These are phyloP conservation scores for Tinea semifulvella DNA, from an alignment of 2,888 invertebrate genomes.

Conservation along the genomic window DNA sequence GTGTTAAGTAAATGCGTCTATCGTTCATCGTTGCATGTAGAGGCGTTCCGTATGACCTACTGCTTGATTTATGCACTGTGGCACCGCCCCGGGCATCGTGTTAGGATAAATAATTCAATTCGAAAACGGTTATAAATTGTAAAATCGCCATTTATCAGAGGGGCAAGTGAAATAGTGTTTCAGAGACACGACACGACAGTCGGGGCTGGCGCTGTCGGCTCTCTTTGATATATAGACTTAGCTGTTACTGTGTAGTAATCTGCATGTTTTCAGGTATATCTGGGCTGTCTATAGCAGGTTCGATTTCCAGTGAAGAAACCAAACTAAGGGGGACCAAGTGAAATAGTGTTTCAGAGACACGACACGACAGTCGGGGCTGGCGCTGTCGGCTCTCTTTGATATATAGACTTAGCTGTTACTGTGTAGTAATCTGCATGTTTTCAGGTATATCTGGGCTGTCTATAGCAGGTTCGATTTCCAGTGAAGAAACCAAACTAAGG, in stretches of 20 bases:
- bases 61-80: too few relatives aligned
- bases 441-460: too few relatives aligned
- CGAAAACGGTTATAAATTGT: conserved; percentile 36
- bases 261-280: too few relatives aligned
- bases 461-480: too few relatives aligned
- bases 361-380: neutral
- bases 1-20: too few relatives aligned
- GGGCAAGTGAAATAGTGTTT: conserved; percentile 15
- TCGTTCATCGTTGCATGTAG: neutral
- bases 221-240: neutral
- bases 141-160: conserved; percentile 29
- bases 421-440: too few relatives aligned
- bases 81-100: conserved; percentile 28
- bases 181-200: neutral
- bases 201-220: neutral
- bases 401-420: neutral
- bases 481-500: too few relatives aligned
- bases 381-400: neutral
- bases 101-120: conserved; percentile 39
- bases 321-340: conserved; percentile 14
- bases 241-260: too few relatives aligned
- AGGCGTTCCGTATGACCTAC: conserved; percentile 13
- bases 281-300: too few relatives aligned
- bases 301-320: too few relatives aligned
- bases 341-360: conserved; percentile 11